Evolutionary conservation across 2,888 invertebrate species (phyloP).

Genomic region (Plebejus anna): DNA sequence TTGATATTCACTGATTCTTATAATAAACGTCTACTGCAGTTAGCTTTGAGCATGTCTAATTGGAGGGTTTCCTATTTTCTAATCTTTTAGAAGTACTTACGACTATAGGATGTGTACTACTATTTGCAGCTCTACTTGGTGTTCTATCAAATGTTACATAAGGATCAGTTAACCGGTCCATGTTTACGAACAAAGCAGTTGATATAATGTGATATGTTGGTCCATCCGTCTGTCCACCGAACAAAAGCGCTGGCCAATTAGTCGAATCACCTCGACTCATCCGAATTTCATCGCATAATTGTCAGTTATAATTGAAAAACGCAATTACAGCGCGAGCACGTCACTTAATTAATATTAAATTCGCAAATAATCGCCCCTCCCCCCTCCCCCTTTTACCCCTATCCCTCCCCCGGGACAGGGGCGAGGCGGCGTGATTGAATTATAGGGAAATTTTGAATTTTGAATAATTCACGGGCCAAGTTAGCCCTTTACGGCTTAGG

Average conservation of each 20-base stretch:
- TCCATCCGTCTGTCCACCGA: conserved; percentile 1
- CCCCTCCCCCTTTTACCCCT: conserved; percentile 54
- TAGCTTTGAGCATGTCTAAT: too few relatives aligned
- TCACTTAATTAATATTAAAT: conserved; percentile 80
- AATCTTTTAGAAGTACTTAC: too few relatives aligned
- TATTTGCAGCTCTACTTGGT: too few relatives aligned
- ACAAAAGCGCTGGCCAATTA: conserved; percentile 54
- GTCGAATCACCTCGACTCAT: conserved; percentile 60
- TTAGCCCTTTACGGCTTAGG: conserved; percentile 65
- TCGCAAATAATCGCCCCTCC: conserved; percentile 74
- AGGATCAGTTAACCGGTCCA: background rate
- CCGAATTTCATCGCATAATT: conserved; percentile 72
- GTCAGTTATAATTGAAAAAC: conserved; percentile 79
- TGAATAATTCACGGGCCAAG: conserved; percentile 71
- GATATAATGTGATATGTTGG: background rate
- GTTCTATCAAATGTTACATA: too few relatives aligned
- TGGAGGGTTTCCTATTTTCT: too few relatives aligned
- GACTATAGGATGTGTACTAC: too few relatives aligned
- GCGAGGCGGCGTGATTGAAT: conserved; percentile 68
- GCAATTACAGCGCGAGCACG: conserved; percentile 71
- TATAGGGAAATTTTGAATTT: conserved; percentile 78
- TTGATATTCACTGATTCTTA: too few relatives aligned
- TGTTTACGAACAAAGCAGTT: background rate
- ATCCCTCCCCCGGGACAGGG: conserved; percentile 54
- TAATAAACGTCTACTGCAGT: too few relatives aligned